Evolutionary conservation across 1,140 invertebrate species (phyloP), one percentile per base, ranked within the genome.

Genomic region (Venustaconcha ellipsiformis): DNA sequence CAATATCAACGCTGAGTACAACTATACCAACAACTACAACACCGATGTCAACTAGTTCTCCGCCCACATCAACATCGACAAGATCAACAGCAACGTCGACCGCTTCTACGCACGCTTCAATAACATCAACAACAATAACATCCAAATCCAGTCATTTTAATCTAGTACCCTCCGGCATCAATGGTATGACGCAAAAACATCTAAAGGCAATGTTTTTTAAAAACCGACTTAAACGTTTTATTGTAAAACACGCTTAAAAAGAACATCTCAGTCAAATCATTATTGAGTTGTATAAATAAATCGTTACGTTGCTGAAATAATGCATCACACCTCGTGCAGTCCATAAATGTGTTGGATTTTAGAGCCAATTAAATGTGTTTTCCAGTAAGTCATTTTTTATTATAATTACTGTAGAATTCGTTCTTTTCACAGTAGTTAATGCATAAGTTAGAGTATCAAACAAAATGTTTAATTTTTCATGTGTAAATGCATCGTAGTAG

Each of bases 21-120:
- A 62, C 59, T 18, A 18, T 62, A 23, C 18, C 23, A 62, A 62
- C 5, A 23, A 62, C 59, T 18, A n/a, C 59, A 62, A 18, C 59
- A 0, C 59, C 59, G 12, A 62, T 14, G 59, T 23, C 23, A 23
- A 62, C 18, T 62, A 8, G n/a, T 23, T 15, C 67, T 23, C 6
- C 59, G 59, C 59, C 59, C 6, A 62, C 59, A 23, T 23, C 59
- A 0, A n/a, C 59, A 23, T 23, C 59, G 13, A 62, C 59, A 23
- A 18, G 18, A n/a, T 23, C 59, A 14, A 18, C 13, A 62, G 8
- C 59, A 23, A 62, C 13, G 59, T 23, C 23, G 5, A 62, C 18
- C 0, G 26, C 20, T 23, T 17, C 67, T 56, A 65, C 69, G 18
- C 58, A 37, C 37, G 8, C 75, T 62, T 67, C 70, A 20, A 77